Evolutionary conservation across 1,140 invertebrate genomes (phyloP).

Genomic region (Listronotus oregonensis): DNA sequence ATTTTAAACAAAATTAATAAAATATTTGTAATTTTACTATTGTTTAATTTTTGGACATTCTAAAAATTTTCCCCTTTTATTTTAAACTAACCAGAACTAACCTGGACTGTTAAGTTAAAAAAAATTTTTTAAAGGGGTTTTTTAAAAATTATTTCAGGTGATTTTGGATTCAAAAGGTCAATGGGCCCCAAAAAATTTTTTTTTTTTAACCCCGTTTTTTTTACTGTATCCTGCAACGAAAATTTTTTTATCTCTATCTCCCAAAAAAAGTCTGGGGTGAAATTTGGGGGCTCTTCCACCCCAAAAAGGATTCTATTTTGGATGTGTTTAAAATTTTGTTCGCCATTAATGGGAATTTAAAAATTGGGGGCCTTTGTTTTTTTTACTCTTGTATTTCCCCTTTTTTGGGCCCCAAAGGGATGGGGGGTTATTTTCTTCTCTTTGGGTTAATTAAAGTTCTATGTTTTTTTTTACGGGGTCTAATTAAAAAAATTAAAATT

Average conservation of each 20-base stretch:
- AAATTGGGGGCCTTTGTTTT: conserved; percentile 31
- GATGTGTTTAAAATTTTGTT: conserved; percentile 46
- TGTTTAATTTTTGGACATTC: no score
- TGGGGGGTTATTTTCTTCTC: conserved; percentile 31
- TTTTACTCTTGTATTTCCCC: conserved; percentile 39
- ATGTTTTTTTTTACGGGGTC: conserved; percentile 40
- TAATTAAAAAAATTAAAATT: no score
- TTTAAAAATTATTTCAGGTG: no score
- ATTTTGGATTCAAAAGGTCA: no score
- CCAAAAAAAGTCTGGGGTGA: conserved; percentile 54
- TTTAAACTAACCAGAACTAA: no score
- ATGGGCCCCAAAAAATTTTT: no score
- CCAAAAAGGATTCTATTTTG: conserved; percentile 58
- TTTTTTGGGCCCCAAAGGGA: conserved; percentile 36
- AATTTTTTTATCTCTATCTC: conserved; percentile 55
- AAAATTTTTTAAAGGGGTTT: no score
- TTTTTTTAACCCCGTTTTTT: neutral
- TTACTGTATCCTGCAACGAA: conserved; percentile 59
- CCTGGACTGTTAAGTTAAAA: no score
- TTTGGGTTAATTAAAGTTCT: conserved; percentile 28
- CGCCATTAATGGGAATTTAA: conserved; percentile 38
- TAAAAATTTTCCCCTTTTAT: no score
- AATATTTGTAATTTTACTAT: no score
- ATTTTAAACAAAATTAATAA: no score
- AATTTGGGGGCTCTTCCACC: conserved; percentile 55